Evolutionary conservation across 2,888 invertebrate species (phyloP).

Genomic region (Pimpla rufipes): DNA sequence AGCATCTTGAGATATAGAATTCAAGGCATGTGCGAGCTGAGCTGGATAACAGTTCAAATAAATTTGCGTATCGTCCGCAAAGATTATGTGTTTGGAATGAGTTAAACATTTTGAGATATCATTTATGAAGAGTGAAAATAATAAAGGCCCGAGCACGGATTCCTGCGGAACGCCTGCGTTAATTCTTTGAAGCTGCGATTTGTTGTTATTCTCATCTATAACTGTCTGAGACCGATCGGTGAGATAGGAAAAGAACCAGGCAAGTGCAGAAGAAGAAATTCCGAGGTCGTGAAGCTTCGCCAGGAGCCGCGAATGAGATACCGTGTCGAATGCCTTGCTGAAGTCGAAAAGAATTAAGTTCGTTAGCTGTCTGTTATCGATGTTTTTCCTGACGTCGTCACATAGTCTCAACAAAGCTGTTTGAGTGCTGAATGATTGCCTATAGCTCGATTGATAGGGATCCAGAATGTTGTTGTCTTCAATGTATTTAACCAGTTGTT

Average conservation of each 20-base stretch:
- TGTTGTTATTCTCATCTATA: background rate
- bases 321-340: constrained; percentile 38
- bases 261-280: background rate
- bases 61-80: constrained; percentile 51
- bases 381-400: background rate
- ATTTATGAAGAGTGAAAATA: constrained; percentile 42
- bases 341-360: constrained; percentile 47
- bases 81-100: constrained; percentile 18
- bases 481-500: background rate
- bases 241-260: background rate
- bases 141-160: constrained; percentile 32
- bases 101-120: constrained; percentile 7
- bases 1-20: background rate
- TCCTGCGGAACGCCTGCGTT: constrained; percentile 19
- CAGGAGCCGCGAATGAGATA: background rate
- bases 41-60: constrained; percentile 8
- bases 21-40: background rate
- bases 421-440: constrained; percentile 7
- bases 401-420: constrained; percentile 17
- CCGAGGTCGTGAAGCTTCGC: background rate
- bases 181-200: background rate
- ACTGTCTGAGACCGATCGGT: constrained; percentile 9
- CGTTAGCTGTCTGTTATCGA: constrained; percentile 32
- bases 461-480: background rate
- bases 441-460: constrained; percentile 15